Conservation (phyloP, 2,888 invertebrate genomes). For the Diaphora mendica region DNA sequence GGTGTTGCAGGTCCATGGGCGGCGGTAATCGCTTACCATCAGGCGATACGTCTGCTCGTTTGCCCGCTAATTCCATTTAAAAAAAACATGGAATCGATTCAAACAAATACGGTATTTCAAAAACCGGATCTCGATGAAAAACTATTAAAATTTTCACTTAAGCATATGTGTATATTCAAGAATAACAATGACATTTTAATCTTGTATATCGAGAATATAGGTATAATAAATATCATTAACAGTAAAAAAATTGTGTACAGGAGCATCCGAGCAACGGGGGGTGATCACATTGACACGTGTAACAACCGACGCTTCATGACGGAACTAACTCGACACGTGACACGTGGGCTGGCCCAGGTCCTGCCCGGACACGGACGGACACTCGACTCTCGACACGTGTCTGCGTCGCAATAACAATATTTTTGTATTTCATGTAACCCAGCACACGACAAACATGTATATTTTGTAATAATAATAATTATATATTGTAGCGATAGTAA, state of each 20-base stretch:
- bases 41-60: no score
- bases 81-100: background rate
- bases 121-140: background rate
- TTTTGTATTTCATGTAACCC: constrained; percentile 47
- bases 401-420: constrained; percentile 35
- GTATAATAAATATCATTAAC: background rate
- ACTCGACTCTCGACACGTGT: background rate
- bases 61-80: no score
- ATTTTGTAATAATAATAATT: constrained; percentile 73
- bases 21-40: no score
- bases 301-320: background rate
- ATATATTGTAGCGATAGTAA: constrained; percentile 73
- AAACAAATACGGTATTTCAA: background rate
- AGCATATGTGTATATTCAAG: background rate
- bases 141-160: background rate
- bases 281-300: constrained; percentile 57
- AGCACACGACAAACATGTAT: constrained; percentile 62
- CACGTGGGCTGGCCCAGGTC: background rate
- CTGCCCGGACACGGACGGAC: background rate
- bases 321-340: background rate
- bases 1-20: no score
- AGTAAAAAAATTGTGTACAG: constrained; percentile 50
- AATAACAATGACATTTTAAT: background rate
- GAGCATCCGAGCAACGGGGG: constrained; percentile 82
- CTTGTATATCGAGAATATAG: background rate